phyloP scores from a whole-genome alignment of 2,888 invertebrate genomes.

The Herminia tarsipennalis region DNA sequence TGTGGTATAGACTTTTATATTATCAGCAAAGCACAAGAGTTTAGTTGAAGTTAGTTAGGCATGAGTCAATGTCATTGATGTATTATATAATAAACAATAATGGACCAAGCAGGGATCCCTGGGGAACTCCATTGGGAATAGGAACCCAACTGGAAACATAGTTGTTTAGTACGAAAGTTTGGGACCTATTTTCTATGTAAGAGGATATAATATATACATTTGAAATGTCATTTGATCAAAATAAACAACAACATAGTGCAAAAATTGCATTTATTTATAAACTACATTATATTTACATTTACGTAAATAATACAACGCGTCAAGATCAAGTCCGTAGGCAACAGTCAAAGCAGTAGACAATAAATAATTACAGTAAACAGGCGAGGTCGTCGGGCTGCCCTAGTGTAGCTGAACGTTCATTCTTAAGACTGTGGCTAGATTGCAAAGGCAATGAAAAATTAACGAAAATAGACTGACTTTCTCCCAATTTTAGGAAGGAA shows the following conservation, averaged over 20 bases:
- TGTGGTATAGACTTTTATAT: too few relatives aligned
- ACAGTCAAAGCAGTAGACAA: constrained; percentile 81
- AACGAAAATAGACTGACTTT: constrained; percentile 8
- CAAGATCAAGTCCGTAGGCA: constrained; percentile 82
- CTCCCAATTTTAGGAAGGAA: constrained; percentile 10
- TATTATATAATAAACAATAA: neutral
- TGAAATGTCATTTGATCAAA: too few relatives aligned
- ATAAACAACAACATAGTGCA: constrained; percentile 54
- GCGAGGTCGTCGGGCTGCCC: constrained; percentile 57
- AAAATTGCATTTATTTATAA: constrained; percentile 78
- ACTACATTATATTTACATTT: constrained; percentile 77
- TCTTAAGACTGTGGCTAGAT: constrained; percentile 45
- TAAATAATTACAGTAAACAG: constrained; percentile 52
- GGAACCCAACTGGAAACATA: too few relatives aligned
- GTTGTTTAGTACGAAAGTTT: too few relatives aligned
- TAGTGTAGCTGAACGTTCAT: constrained; percentile 55
- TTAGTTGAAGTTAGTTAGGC: too few relatives aligned
- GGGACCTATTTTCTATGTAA: too few relatives aligned
- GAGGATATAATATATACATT: too few relatives aligned
- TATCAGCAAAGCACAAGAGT: too few relatives aligned
- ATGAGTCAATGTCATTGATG: too few relatives aligned
- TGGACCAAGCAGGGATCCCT: too few relatives aligned
- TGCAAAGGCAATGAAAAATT: constrained; percentile 43
- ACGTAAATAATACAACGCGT: constrained; percentile 79
- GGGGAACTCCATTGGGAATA: too few relatives aligned